Evolutionary conservation across 2,113 vertebrate genomes (phyloP).

Genomic region (Stegastes partitus): DNA sequence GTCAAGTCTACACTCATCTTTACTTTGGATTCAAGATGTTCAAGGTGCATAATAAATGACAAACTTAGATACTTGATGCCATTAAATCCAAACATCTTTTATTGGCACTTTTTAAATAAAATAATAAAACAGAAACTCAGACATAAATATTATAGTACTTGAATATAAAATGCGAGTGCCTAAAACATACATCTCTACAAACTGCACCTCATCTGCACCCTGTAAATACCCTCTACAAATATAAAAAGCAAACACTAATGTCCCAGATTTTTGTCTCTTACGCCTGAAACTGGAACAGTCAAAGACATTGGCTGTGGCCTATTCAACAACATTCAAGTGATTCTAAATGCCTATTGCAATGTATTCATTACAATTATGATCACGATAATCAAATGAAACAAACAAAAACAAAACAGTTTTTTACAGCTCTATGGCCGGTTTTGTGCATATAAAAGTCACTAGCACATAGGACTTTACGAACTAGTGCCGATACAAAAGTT

Average conservation of each 20-base stretch:
- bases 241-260: slow-evolving; percentile 31
- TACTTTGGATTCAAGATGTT: neutral
- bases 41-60: neutral
- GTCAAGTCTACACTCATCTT: neutral
- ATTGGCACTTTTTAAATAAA: slow-evolving; percentile 79
- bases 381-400: slow-evolving; percentile 50
- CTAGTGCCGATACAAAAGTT: slow-evolving; percentile 62
- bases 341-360: slow-evolving; percentile 62
- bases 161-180: slow-evolving; percentile 52
- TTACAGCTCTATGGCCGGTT: slow-evolving; percentile 48
- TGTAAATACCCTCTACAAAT: slow-evolving; percentile 39
- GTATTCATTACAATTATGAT: slow-evolving; percentile 49
- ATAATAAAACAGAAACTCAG: slow-evolving; percentile 51
- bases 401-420: slow-evolving; percentile 32
- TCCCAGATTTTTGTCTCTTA: slow-evolving; percentile 34
- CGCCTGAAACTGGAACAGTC: slow-evolving; percentile 45
- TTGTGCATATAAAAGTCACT: slow-evolving; percentile 71
- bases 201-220: slow-evolving; percentile 31
- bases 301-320: slow-evolving; percentile 57
- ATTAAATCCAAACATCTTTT: slow-evolving; percentile 61
- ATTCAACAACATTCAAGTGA: slow-evolving; percentile 59
- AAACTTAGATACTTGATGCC: neutral
- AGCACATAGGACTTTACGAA: slow-evolving; percentile 59
- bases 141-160: slow-evolving; percentile 69
- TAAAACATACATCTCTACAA: slow-evolving; percentile 45